Evolutionary conservation across 2,113 vertebrate genomes (phyloP).

Genomic region (Pterocles gutturalis): DNA sequence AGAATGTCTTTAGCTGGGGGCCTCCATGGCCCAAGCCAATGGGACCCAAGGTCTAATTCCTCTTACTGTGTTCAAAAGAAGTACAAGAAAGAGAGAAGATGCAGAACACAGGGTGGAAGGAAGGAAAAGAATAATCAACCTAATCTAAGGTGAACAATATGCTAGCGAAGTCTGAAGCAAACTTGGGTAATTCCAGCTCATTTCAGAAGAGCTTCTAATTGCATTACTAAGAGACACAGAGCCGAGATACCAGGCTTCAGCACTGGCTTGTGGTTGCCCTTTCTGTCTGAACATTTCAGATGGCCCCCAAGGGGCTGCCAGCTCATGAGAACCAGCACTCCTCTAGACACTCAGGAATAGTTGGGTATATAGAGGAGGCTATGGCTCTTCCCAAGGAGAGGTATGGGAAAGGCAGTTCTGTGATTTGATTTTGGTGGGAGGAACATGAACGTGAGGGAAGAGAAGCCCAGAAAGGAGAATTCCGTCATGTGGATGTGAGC

Average conservation of each 20-base stretch:
- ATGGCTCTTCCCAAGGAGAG: neutral
- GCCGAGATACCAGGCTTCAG: neutral
- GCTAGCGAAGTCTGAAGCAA: neutral
- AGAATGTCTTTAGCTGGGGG: neutral
- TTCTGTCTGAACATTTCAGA: neutral
- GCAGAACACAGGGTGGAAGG: neutral
- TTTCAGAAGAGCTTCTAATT: neutral
- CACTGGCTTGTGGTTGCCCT: accelerated
- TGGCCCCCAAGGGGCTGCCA: neutral
- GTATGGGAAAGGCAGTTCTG: neutral
- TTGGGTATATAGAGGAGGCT: neutral
- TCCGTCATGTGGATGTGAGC: neutral
- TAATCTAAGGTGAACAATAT: neutral
- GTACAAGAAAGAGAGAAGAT: neutral
- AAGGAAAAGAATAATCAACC: neutral
- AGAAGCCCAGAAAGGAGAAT: neutral
- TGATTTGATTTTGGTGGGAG: neutral
- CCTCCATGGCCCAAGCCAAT: neutral
- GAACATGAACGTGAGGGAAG: neutral
- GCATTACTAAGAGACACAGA: neutral
- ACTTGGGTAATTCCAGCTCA: neutral
- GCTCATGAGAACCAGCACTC: neutral
- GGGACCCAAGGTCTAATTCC: neutral
- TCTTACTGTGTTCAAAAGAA: neutral
- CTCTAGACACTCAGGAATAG: neutral